Evolutionary conservation across 2,888 invertebrate species (phyloP), one percentile per base, ranked within the genome.

Genomic region (Quadroppia sp.): DNA sequence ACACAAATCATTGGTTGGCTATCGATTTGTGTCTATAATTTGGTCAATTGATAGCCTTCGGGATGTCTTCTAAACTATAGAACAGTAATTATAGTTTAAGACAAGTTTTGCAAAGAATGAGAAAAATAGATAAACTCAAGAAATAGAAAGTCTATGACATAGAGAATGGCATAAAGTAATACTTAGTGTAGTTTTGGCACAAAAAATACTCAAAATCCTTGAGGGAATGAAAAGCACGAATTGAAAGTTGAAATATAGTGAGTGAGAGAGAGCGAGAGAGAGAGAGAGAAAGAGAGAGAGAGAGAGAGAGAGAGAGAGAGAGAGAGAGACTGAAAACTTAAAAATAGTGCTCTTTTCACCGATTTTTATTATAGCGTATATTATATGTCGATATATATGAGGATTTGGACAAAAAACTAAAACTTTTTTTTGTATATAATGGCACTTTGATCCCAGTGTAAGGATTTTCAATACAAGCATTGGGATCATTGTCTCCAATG

Each of bases 401-500:
- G 61, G 61, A 64, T 64, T 64, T 64, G 36, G 61, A 32, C 56
- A 13, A 20, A 64, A 61, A 64, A 64, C 32, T 64, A 64, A 64
- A 64, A 64, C 61, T n/a, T n/a, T n/a, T n/a, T 64, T 64, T 64
- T 64, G 6, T 32, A 36, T 32, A 36, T 64, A 64, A 64, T 64
- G 61, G 61, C 61, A 64, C 61, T 64, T 64, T 64, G 61, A 64
- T 64, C 61, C 61, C 36, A 64, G 32, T 64, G 20, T 64, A 64
- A 64, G 61, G 61, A 64, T 64, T 64, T 64, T 28, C 20, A 28
- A 36, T 64, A 64, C 61, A 64, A 64, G 32, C 32, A 64, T 64
- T 64, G n/a, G 61, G 32, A 64, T 64, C 61, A 64, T 64, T 64
- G 61, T 64, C 61, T 64, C 61, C 61, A 64, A 64, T 64, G 61